phyloP scores from a whole-genome alignment of 2,888 invertebrate species.

The Saturnia japonica region DNA sequence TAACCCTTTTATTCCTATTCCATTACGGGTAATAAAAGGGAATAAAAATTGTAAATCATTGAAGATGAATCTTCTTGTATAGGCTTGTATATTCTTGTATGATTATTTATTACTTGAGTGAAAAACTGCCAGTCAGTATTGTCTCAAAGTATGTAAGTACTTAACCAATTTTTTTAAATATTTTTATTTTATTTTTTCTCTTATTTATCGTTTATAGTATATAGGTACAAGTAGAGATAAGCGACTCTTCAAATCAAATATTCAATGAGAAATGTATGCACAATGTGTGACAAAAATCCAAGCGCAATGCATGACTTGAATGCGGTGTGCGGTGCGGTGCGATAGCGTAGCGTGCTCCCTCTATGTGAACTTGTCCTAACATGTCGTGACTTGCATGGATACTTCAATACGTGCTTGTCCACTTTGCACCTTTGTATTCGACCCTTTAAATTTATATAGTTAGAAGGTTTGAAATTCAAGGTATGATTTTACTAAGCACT shows the following conservation, averaged over 20 bases:
- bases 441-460: not conserved
- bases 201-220: not conserved
- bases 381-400: constrained; percentile 22
- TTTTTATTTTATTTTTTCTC: too few relatives aligned
- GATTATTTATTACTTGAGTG: too few relatives aligned
- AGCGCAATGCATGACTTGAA: constrained; percentile 1
- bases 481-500: not conserved
- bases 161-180: too few relatives aligned
- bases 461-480: not conserved
- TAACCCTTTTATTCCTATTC: too few relatives aligned
- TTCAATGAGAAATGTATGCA: not conserved
- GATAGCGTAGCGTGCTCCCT: constrained; percentile 2
- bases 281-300: constrained; percentile 2
- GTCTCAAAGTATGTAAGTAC: too few relatives aligned
- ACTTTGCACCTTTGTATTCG: constrained; percentile 4
- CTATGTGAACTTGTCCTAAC: constrained; percentile 26
- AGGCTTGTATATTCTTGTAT: too few relatives aligned
- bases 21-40: too few relatives aligned
- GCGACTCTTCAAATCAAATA: not conserved
- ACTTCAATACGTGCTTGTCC: not conserved
- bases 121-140: too few relatives aligned
- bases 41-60: too few relatives aligned
- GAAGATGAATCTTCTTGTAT: too few relatives aligned
- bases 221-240: not conserved
- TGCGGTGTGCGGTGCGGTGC: not conserved